Evolutionary conservation across 2,888 invertebrate genomes (phyloP).

Genomic region (Thymelicus acteon): DNA sequence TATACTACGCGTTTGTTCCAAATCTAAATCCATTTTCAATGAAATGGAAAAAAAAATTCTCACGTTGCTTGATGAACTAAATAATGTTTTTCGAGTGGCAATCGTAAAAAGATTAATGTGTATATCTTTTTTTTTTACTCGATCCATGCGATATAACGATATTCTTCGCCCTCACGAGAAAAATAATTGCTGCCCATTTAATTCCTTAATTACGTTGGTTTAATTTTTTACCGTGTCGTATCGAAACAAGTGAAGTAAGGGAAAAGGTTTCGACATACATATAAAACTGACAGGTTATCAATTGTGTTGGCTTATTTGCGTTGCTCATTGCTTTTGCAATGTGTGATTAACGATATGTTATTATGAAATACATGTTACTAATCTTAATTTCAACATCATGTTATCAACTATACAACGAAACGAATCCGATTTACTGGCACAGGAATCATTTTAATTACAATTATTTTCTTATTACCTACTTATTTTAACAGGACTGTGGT

Average conservation of each 20-base stretch:
- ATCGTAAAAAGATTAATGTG: no score
- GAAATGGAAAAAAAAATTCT: no score
- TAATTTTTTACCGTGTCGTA: slow-evolving; percentile 7
- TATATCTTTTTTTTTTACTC: no score
- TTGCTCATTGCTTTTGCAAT: slow-evolving; percentile 28
- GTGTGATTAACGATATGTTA: slow-evolving; percentile 24
- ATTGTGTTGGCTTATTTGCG: slow-evolving; percentile 16
- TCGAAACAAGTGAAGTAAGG: slow-evolving; percentile 17
- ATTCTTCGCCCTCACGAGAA: no score
- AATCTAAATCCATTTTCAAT: no score
- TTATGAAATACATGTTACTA: not conserved
- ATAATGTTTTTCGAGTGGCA: no score
- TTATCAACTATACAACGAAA: not conserved
- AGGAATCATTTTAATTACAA: not conserved
- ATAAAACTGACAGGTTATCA: slow-evolving; percentile 4
- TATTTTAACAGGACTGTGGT: no score
- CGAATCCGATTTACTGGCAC: not conserved
- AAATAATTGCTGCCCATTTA: not conserved
- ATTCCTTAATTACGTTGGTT: not conserved
- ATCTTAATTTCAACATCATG: not conserved
- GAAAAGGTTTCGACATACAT: slow-evolving; percentile 30
- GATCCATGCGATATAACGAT: no score
- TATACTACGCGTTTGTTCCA: no score
- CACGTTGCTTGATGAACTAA: no score
- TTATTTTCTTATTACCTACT: not conserved